Percentiles rank a stretch among this genome's conserved stretches.
These are phyloP conservation scores for Thereva nobilitata DNA, from an alignment of 2,888 invertebrate genomes.

Conservation along the genomic window DNA sequence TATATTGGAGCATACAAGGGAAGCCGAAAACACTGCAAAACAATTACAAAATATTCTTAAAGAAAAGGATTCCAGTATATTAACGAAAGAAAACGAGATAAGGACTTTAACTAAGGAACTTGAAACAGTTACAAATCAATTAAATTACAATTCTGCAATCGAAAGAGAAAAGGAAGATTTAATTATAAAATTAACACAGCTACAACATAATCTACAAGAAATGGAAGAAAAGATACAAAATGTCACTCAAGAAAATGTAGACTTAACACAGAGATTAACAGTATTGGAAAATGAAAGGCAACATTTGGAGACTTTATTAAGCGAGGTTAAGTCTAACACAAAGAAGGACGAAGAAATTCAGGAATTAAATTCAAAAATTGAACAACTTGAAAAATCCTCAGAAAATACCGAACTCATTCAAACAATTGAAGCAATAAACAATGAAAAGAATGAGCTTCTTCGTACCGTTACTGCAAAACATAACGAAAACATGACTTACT, in stretches of 20 bases:
- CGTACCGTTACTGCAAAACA: conserved; percentile 79
- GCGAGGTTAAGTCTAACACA: conserved; percentile 10
- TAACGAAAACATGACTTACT: conserved; percentile 81
- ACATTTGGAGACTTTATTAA: neutral
- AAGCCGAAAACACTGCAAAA: conserved; percentile 45
- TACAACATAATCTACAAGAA: conserved; percentile 43
- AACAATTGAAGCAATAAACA: conserved; percentile 53
- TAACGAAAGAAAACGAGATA: conserved; percentile 43
- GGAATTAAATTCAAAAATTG: conserved; percentile 27
- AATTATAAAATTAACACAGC: conserved; percentile 30
- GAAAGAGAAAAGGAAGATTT: conserved; percentile 40
- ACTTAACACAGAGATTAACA: conserved; percentile 22
- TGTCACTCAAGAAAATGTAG: too few relatives aligned
- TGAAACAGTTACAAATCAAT: conserved; percentile 1
- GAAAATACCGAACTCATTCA: conserved; percentile 45
- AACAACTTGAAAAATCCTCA: conserved; percentile 38
- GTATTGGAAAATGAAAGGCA: conserved; percentile 22
- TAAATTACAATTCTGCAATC: conserved; percentile 15
- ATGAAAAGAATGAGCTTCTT: conserved; percentile 72
- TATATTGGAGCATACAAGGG: conserved; percentile 45
- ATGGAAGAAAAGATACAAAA: conserved; percentile 43
- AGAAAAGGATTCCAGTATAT: conserved; percentile 36
- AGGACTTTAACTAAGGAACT: conserved; percentile 39
- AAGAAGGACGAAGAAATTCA: conserved; percentile 28
- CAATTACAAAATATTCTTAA: conserved; percentile 45